A percentile compares a stretch with the other conserved stretches of the same genome.
These are phyloP conservation scores for Scolopax rusticola DNA, from an alignment of 2,797 vertebrate species.

Conservation along the genomic window DNA sequence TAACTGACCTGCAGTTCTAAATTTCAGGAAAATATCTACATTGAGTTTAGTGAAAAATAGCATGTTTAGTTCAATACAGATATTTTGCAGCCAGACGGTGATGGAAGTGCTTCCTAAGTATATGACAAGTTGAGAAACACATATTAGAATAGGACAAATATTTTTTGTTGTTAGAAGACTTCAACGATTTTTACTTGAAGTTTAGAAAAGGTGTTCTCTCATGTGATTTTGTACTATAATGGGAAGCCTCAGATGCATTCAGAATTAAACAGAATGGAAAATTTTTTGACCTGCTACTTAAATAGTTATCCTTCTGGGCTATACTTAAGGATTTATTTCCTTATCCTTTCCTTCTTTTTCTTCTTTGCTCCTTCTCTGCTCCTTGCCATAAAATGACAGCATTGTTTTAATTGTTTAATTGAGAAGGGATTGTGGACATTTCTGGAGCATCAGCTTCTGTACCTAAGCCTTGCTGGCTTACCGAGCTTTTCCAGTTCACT, in stretches of 20 bases:
- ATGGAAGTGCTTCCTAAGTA: neutral
- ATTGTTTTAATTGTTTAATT: constrained; percentile 17
- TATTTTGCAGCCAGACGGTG: constrained; percentile 71
- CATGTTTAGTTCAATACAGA: constrained; percentile 83
- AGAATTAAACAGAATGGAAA: neutral
- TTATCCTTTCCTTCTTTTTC: neutral
- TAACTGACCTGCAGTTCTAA: constrained; percentile 88
- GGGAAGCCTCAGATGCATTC: neutral
- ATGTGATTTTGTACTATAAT: neutral
- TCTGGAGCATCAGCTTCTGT: neutral
- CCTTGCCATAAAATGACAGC: constrained; percentile 3
- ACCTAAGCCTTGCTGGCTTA: constrained; percentile 18
- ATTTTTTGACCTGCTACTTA: neutral
- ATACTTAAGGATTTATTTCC: neutral
- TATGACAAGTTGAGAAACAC: neutral
- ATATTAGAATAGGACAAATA: neutral
- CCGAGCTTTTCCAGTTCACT: constrained; percentile 61
- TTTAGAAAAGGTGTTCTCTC: neutral
- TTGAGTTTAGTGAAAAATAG: constrained; percentile 80
- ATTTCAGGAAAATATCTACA: constrained; percentile 82
- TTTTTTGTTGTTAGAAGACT: neutral
- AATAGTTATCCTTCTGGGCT: neutral
- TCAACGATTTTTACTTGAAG: neutral
- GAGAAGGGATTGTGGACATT: neutral
- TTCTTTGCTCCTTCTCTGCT: neutral